A percentile compares a stretch with the other conserved stretches of the same genome.
phyloP scores from a whole-genome alignment of 2,888 invertebrate genomes.

The Mechanitis mazaeus region DNA sequence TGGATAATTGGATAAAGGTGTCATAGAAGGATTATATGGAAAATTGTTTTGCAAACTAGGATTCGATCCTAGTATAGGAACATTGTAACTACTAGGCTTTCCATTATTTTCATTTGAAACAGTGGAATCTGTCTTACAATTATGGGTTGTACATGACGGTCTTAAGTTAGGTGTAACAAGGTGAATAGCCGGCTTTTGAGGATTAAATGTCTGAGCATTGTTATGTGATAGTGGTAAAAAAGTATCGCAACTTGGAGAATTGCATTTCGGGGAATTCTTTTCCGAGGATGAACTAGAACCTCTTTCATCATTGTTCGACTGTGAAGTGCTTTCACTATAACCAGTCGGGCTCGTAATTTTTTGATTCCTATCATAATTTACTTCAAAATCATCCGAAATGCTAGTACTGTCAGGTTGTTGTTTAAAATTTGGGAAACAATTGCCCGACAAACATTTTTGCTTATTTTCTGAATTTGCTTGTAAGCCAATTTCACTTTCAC shows the following conservation, averaged over 20 bases:
- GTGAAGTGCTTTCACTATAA: constrained; percentile 8
- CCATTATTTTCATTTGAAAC: constrained; percentile 25
- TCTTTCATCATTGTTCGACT: background rate
- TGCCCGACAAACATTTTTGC: background rate
- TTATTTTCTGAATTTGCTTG: constrained; percentile 13
- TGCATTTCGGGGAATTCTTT: constrained; percentile 10
- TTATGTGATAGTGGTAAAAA: constrained; percentile 23
- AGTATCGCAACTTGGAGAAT: constrained; percentile 19
- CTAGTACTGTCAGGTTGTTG: constrained; percentile 10
- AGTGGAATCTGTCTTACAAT: constrained; percentile 27
- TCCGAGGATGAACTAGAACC: background rate
- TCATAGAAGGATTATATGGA: constrained; percentile 15
- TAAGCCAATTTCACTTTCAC: background rate
- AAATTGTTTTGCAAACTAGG: constrained; percentile 26
- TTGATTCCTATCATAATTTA: constrained; percentile 13
- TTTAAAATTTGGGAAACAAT: constrained; percentile 12
- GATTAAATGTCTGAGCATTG: constrained; percentile 11
- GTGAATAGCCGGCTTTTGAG: constrained; percentile 38
- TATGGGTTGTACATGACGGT: constrained; percentile 34
- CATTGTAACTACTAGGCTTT: constrained; percentile 41
- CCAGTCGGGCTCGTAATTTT: constrained; percentile 4
- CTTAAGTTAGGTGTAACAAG: constrained; percentile 50
- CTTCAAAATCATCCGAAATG: constrained; percentile 13
- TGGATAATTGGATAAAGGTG: constrained; percentile 5
- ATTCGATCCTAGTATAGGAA: constrained; percentile 33